These are phyloP conservation scores for Lates japonicus DNA, from an alignment of 2,797 vertebrate genomes.

Conservation along the genomic window DNA sequence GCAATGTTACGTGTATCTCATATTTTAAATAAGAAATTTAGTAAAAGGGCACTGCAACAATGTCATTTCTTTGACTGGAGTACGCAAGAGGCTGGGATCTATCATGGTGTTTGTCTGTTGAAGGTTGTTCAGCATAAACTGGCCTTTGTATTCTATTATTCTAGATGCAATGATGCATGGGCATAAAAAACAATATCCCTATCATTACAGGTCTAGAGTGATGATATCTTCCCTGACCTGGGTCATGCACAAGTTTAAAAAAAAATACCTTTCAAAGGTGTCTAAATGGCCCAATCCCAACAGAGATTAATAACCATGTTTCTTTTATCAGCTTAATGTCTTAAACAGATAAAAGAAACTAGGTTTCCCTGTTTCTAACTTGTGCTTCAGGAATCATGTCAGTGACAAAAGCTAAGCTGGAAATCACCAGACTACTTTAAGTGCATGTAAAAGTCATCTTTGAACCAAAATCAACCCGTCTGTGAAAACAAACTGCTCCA, in stretches of 20 bases:
- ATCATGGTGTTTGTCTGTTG: not conserved
- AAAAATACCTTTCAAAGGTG: not conserved
- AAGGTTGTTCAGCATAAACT: not conserved
- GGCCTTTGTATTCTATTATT: not conserved
- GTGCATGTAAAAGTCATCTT: conserved; percentile 58
- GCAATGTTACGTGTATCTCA: not conserved
- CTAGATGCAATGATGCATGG: not conserved
- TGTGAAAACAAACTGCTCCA: conserved; percentile 54
- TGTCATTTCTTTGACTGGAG: not conserved
- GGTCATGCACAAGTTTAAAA: not conserved
- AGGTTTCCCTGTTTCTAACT: conserved; percentile 1
- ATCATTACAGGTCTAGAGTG: conserved; percentile 14
- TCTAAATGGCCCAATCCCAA: not conserved
- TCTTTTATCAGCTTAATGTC: not conserved
- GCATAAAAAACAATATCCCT: not conserved
- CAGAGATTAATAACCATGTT: conserved; percentile 5
- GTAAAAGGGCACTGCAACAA: not conserved
- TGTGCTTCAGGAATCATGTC: conserved; percentile 6
- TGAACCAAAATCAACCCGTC: conserved; percentile 41
- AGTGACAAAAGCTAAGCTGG: conserved; percentile 29
- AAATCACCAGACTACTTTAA: conserved; percentile 36
- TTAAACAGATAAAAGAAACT: conserved; percentile 4
- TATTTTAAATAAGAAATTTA: not conserved
- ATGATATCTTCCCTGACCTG: not conserved
- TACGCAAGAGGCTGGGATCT: not conserved